phyloP scores from a whole-genome alignment of 23 tunicate genomes.

The Styela clava region DNA sequence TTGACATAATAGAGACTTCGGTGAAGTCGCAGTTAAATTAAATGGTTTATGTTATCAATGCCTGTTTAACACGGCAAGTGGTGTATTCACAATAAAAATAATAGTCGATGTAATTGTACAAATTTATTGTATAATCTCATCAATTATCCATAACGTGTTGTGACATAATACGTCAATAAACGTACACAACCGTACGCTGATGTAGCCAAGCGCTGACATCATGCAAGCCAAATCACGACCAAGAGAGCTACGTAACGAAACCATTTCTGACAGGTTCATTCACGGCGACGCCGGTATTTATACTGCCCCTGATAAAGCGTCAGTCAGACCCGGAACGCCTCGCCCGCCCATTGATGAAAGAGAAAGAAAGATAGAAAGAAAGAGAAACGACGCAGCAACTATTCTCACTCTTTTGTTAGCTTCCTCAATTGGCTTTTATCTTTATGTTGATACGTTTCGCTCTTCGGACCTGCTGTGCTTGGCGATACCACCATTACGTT shows the following conservation, averaged over 20 bases:
- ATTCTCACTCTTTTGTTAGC: not conserved
- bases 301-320: conserved; percentile 50
- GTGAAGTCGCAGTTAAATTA: no score
- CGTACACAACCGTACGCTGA: no score
- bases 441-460: no score
- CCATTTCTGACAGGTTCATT: conserved; percentile 12
- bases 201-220: not conserved
- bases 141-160: no score
- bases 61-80: no score
- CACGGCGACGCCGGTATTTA: conserved; percentile 20
- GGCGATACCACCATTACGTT: not conserved
- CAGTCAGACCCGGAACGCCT: conserved; percentile 53
- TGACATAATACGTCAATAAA: no score
- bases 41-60: no score
- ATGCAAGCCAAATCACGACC: not conserved
- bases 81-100: no score
- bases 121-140: no score
- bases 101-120: no score
- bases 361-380: conserved; percentile 25
- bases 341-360: conserved; percentile 40
- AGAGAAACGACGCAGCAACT: conserved; percentile 4
- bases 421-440: conserved; percentile 23
- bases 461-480: no score
- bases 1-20: no score
- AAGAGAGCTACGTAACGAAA: not conserved